A percentile compares a stretch with the other conserved stretches of the same genome.
Evolutionary conservation across 2,888 invertebrate genomes (phyloP).

Genomic region (Biston stratarius): DNA sequence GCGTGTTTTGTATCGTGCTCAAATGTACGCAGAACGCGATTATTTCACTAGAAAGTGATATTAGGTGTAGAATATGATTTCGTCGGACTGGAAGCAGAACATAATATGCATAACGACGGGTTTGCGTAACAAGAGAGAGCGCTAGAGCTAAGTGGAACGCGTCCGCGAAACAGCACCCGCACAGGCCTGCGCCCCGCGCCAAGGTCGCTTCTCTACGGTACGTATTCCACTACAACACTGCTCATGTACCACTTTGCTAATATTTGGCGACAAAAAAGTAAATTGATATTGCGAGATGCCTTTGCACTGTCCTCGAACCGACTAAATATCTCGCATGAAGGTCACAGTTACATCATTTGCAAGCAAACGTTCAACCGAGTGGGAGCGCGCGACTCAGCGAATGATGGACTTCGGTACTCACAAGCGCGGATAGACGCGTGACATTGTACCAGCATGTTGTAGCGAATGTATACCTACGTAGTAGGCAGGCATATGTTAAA

Average conservation of each 20-base stretch:
- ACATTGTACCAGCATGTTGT: slow-evolving; percentile 3
- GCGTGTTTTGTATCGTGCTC: slow-evolving; percentile 40
- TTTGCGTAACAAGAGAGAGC: slow-evolving; percentile 86
- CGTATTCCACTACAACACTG: background rate
- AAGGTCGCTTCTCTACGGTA: slow-evolving; percentile 64
- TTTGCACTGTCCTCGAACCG: slow-evolving; percentile 40
- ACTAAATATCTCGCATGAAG: slow-evolving; percentile 26
- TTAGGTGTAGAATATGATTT: slow-evolving; percentile 72
- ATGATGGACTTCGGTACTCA: slow-evolving; percentile 5
- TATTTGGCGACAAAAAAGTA: slow-evolving; percentile 32
- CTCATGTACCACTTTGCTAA: slow-evolving; percentile 26
- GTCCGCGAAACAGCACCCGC: slow-evolving; percentile 76
- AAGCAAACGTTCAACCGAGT: slow-evolving; percentile 7
- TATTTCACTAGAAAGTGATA: slow-evolving; percentile 75
- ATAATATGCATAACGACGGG: slow-evolving; percentile 84
- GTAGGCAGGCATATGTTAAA: no score
- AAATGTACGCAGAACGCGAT: slow-evolving; percentile 54
- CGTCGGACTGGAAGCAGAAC: slow-evolving; percentile 73
- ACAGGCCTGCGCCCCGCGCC: slow-evolving; percentile 65
- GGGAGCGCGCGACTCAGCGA: slow-evolving; percentile 3
- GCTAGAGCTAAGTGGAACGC: slow-evolving; percentile 76
- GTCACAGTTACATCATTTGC: slow-evolving; percentile 25
- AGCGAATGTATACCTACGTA: no score
- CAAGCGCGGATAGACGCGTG: background rate
- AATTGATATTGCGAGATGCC: slow-evolving; percentile 48